Conservation (phyloP, 1,140 invertebrate genomes). For the Geopemphigus sp. region DNA sequence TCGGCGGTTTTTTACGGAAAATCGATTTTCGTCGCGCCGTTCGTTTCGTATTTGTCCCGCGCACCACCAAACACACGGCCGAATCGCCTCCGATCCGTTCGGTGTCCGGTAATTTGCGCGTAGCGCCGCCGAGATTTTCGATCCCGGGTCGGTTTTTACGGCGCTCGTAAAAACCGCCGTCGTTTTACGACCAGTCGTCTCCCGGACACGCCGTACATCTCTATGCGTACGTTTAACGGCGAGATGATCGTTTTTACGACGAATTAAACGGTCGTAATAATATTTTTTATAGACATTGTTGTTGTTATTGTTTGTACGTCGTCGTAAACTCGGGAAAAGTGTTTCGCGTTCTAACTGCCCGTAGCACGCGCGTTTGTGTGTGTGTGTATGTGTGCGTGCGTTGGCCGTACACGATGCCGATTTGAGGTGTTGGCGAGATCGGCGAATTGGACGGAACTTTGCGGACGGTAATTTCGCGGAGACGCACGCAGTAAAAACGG, state of each 20-base stretch:
- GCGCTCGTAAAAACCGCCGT: slow-evolving; percentile 32
- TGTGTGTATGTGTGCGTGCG: not conserved
- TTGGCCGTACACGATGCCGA: not conserved
- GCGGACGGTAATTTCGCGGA: no score
- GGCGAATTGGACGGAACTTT: no score
- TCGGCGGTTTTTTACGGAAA: no score
- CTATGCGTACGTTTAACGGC: not conserved
- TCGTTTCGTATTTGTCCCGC: no score
- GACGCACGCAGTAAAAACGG: no score
- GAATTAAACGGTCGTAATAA: slow-evolving; percentile 40
- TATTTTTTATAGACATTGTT: no score
- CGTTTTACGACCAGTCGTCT: slow-evolving; percentile 44
- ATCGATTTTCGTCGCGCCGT: no score
- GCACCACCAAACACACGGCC: no score
- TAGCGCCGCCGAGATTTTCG: not conserved
- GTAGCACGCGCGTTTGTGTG: not conserved
- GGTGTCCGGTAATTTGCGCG: no score
- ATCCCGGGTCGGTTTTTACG: slow-evolving; percentile 13
- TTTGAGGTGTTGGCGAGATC: not conserved
- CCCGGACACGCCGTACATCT: no score
- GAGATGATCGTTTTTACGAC: slow-evolving; percentile 53
- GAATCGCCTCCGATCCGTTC: no score
- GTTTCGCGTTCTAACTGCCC: no score
- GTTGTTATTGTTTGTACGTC: not conserved
- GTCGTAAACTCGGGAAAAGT: not conserved